Evolutionary conservation across 2,113 vertebrate genomes (phyloP), one percentile per base, ranked within the genome.

Genomic region (Noturus placidus): DNA sequence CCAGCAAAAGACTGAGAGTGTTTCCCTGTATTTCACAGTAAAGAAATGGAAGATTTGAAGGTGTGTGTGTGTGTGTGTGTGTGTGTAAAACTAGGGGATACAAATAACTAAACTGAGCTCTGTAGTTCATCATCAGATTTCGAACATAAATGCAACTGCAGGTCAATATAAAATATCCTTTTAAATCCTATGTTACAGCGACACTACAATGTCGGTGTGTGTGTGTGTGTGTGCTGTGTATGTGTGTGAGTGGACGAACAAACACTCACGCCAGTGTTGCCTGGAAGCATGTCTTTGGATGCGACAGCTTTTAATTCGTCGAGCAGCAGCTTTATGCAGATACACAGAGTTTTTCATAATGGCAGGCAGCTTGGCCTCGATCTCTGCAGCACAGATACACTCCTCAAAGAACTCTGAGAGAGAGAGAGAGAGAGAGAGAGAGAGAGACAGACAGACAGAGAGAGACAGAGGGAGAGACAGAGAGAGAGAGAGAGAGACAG

Each of bases 261-360:
- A 25, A 1, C 69, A 94, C 94, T 94, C 90, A 94, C 93, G 89
- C 96, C 97, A 97, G 0, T 96, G 95, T 25, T 94, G 91, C 56
- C 94, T 97, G 91, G 96, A 95, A 67, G 96, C 95, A 56, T 95
- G 96, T 90, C 96, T 96, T 91, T 97, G 97, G 91, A 99, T 95
- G 1, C 98, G 94, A 92, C 97, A 99, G 94, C 98, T 99, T 92
- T 99, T 99, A 89, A 99, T 99, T 83, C 98, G 95, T 1, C 98
- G 97, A 0, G 97, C 97, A 22, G 97, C 95, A 0, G 98, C 97
- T 94, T 97, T 98, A 88, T 99, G 98, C 88, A 99, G 95, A 86
- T 99, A 99, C 89, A 99, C 98, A 0, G 98, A 97, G 86, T 99
- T 99, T 94, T 99, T 99, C 98, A 99, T 99, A 88, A 99, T 99